Evolutionary conservation across 2,113 vertebrate genomes (phyloP).

Genomic region (Phylloscopus whistleri): DNA sequence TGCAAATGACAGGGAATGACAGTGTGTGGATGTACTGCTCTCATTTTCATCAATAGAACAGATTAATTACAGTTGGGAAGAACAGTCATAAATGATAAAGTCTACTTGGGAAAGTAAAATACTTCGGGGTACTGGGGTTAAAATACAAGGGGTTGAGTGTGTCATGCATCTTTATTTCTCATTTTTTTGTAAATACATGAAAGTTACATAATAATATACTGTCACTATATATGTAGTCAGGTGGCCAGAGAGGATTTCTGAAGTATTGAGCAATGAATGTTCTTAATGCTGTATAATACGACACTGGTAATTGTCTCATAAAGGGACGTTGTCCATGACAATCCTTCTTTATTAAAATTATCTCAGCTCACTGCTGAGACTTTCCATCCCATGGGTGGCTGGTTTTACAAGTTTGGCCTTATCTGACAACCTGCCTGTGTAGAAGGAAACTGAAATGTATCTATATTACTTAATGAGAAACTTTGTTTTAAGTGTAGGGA

Average conservation of each 20-base stretch:
- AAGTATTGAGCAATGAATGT: constrained; percentile 6
- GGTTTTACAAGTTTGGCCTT: constrained; percentile 61
- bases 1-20: constrained; percentile 29
- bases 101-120: background rate
- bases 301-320: constrained; percentile 13
- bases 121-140: background rate
- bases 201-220: background rate
- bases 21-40: background rate
- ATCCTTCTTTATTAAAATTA: constrained; percentile 22
- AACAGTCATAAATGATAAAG: background rate
- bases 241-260: background rate
- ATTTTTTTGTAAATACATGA: background rate
- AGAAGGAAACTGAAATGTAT: constrained; percentile 58
- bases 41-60: background rate
- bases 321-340: constrained; percentile 27
- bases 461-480: constrained; percentile 71
- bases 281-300: background rate
- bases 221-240: background rate
- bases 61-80: background rate
- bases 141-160: background rate
- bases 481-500: constrained; percentile 66
- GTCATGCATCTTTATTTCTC: background rate
- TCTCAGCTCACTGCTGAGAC: constrained; percentile 42
- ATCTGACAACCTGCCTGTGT: constrained; percentile 52
- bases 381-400: constrained; percentile 45